Base-by-base conservation (phyloP, 2,888 invertebrate genomes). In the Amphipyra berbera region DNA sequence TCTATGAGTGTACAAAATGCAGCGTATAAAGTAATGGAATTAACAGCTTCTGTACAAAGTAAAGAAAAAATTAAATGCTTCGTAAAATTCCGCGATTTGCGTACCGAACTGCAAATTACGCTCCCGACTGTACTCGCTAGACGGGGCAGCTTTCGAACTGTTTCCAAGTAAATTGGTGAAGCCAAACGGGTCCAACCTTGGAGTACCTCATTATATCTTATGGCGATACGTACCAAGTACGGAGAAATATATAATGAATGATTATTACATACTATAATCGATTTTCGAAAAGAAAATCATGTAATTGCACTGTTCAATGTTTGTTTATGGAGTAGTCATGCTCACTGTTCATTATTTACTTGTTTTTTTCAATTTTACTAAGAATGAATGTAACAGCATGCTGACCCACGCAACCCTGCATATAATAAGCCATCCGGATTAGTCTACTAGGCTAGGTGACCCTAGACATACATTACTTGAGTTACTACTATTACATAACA, bases 81-180 rank as follows among this genome's bases (percentile, higher is more conserved):
- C 6, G 7, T 4, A 30, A 30, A 30, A 30, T 30, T 30, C 30
- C 6, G 30, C 30, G 21, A 21, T 21, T 21, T 21, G 21, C 7
- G 30, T 30, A 30, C 2, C 6, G 30, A 30, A 30, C 30, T 9
- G 15, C 14, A 50, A 55, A 55, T 55, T 42, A 14, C 8, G 47
- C 21, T 15, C 21, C 49, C 48, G 71, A 78, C 71, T 76, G 77
- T 83, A 86, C 84, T 46, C 37, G 78, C 60, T 60, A 60, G 54
- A 65, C 76, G 21, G 79, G 66, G 45, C 82, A 76, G 70, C 83
- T 84, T 85, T 83, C 85, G 68, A 79, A 74, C 68, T 56, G 77
- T 77, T 82, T 83, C 79, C 76, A 40, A 79, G 79, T 79, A 81
- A 79, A 85, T 76, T 68, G 68, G 56, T 64, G 57, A 61, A 61